phyloP scores from a whole-genome alignment of 1,140 invertebrate genomes.

The Brachionus sp. region DNA sequence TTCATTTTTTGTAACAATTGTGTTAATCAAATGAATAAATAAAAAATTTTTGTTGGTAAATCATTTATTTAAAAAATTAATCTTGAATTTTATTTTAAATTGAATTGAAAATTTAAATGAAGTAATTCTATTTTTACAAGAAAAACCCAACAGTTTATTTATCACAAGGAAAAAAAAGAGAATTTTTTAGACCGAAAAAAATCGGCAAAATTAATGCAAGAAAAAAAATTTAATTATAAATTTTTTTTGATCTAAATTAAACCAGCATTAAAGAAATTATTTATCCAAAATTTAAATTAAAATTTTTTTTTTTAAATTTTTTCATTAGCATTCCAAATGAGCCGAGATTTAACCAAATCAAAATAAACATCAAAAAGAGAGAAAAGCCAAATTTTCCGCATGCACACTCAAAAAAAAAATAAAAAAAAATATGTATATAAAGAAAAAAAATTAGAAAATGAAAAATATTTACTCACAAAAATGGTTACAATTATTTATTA shows the following conservation, averaged over 20 bases:
- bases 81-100: neutral
- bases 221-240: neutral
- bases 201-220: neutral
- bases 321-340: neutral
- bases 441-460: too few relatives aligned
- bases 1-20: too few relatives aligned
- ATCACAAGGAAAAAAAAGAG: neutral
- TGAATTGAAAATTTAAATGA: neutral
- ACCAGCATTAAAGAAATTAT: neutral
- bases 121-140: neutral
- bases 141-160: neutral
- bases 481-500: neutral
- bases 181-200: neutral
- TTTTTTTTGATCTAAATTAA: neutral
- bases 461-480: neutral
- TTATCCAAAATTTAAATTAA: neutral
- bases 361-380: too few relatives aligned
- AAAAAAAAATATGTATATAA: too few relatives aligned
- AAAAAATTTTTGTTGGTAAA: neutral
- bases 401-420: neutral
- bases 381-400: neutral
- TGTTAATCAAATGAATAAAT: too few relatives aligned
- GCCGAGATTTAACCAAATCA: neutral
- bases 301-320: neutral
- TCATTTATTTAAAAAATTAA: slow-evolving; percentile 32